These are phyloP conservation scores for Cottus gobio DNA, from an alignment of 2,113 vertebrate species.

Conservation along the genomic window DNA sequence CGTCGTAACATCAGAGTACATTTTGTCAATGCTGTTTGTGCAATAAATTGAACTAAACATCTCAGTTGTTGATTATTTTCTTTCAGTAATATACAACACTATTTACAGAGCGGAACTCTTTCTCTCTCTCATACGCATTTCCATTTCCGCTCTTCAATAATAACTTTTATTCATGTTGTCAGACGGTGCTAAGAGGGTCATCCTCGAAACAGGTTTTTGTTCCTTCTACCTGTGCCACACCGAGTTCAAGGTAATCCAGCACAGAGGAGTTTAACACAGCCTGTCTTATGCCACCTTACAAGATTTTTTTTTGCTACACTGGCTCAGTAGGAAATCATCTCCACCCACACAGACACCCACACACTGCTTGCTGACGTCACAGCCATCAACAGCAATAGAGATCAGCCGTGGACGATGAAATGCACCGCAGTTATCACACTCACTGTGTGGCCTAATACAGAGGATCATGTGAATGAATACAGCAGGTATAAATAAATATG, in stretches of 20 bases:
- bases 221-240: constrained; percentile 23
- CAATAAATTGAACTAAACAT: constrained; percentile 81
- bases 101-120: neutral
- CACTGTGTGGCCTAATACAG: neutral
- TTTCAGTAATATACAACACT: neutral
- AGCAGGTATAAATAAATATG: neutral
- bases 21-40: constrained; percentile 85
- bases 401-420: constrained; percentile 54
- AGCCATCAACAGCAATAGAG: constrained; percentile 48
- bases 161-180: constrained; percentile 41
- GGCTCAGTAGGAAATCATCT: constrained; percentile 71
- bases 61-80: neutral
- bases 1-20: constrained; percentile 74
- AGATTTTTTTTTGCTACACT: constrained; percentile 15
- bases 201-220: constrained; percentile 43
- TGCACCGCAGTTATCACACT: constrained; percentile 21
- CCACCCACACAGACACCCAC: constrained; percentile 76
- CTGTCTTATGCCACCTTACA: constrained; percentile 53
- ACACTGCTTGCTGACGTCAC: constrained; percentile 68
- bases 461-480: constrained; percentile 26
- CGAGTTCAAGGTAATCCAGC: constrained; percentile 58
- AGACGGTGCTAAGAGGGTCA: constrained; percentile 29
- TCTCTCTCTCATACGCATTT: neutral
- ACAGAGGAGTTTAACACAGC: constrained; percentile 45
- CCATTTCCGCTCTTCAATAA: constrained; percentile 15